phyloP scores from a whole-genome alignment of 2,797 vertebrate species.

The Neostethus bicornis region DNA sequence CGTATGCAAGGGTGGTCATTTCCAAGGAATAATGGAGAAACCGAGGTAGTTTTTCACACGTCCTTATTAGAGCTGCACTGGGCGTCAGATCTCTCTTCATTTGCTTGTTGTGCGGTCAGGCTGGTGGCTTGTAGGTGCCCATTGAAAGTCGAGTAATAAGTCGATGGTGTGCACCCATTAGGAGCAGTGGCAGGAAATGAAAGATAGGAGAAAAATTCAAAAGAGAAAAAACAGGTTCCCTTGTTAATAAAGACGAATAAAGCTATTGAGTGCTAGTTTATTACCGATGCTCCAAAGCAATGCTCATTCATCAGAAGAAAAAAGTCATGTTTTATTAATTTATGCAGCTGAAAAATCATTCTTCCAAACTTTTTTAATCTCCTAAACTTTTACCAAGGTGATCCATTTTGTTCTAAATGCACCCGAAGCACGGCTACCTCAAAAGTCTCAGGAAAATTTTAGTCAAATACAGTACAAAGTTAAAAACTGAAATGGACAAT shows the following conservation, averaged over 20 bases:
- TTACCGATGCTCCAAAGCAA: conserved; percentile 31
- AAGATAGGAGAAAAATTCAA: conserved; percentile 18
- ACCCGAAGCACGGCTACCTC: no score
- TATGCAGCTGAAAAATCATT: no score
- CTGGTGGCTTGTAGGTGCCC: conserved; percentile 43
- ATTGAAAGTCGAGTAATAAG: conserved; percentile 75
- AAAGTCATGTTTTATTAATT: no score
- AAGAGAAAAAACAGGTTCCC: conserved; percentile 24
- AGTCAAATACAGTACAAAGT: no score
- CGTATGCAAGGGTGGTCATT: conserved; percentile 14
- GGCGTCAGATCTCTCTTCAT: conserved; percentile 58
- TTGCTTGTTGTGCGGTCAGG: conserved; percentile 49
- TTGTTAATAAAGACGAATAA: conserved; percentile 61
- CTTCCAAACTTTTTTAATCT: no score
- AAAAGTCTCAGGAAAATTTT: no score
- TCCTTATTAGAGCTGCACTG: conserved; percentile 34
- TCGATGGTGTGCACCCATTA: conserved; percentile 67
- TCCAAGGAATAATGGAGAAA: conserved; percentile 19
- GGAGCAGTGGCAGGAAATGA: conserved; percentile 59
- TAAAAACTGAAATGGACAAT: no score
- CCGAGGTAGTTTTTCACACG: conserved; percentile 22
- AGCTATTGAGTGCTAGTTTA: conserved; percentile 46
- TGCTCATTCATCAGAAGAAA: conserved; percentile 30
- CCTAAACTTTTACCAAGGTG: no score
- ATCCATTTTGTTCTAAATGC: no score